These are phyloP conservation scores for Hymenopus coronatus DNA, from an alignment of 2,888 invertebrate genomes.

Conservation along the genomic window DNA sequence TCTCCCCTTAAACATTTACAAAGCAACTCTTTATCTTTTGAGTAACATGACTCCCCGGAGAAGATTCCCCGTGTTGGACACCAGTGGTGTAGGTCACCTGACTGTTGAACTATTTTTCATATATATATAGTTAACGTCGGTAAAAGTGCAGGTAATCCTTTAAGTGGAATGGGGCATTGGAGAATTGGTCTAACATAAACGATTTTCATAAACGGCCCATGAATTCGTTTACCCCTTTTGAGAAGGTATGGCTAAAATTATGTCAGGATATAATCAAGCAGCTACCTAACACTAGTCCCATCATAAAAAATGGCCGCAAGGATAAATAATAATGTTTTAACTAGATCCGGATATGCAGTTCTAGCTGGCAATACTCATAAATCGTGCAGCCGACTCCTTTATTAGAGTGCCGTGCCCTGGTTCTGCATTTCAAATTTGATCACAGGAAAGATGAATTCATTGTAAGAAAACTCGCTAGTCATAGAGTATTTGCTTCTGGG, in stretches of 20 bases:
- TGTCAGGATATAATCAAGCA: background rate
- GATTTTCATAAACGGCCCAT: background rate
- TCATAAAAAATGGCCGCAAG: background rate
- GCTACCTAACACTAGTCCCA: background rate
- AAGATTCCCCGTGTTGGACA: too few relatives aligned
- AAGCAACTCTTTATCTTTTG: too few relatives aligned
- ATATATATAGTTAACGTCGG: too few relatives aligned
- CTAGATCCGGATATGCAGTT: background rate
- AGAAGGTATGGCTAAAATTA: background rate
- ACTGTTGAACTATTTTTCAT: too few relatives aligned
- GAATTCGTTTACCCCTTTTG: background rate
- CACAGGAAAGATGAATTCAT: background rate
- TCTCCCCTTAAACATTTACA: too few relatives aligned
- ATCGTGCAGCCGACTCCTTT: background rate
- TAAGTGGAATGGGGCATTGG: background rate
- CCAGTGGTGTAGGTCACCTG: too few relatives aligned
- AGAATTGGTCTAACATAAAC: background rate
- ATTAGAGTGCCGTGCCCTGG: background rate
- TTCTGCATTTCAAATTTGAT: background rate
- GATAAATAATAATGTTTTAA: background rate
- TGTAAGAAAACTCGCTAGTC: background rate
- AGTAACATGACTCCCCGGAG: too few relatives aligned
- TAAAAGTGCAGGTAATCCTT: too few relatives aligned
- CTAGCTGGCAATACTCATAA: background rate
- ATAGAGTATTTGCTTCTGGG: background rate